Percentiles rank a stretch among this genome's conserved stretches.
Conservation (phyloP, 2,888 invertebrate genomes). For the Cepaea hortensis region DNA sequence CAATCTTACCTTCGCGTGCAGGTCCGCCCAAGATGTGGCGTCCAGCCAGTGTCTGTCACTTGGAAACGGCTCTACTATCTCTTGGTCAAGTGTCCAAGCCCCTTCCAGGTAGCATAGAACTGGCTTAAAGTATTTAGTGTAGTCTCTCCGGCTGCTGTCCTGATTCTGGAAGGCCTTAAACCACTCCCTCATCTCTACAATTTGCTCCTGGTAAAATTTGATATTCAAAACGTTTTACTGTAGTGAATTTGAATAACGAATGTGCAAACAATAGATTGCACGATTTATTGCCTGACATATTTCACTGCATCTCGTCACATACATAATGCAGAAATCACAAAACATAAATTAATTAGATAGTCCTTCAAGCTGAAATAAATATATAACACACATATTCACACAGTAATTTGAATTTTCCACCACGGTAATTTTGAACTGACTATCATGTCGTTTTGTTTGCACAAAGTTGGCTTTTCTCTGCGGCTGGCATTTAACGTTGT, state of each 20-base stretch:
- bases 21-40: slow-evolving; percentile 62
- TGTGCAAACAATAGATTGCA: no score
- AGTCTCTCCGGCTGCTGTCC: slow-evolving; percentile 58
- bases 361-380: neutral
- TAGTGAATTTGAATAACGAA: no score
- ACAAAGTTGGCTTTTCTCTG: no score
- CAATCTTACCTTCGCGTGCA: slow-evolving; percentile 56
- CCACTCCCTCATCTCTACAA: slow-evolving; percentile 66
- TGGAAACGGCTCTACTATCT: slow-evolving; percentile 67
- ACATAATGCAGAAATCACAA: no score
- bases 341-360: neutral
- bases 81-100: slow-evolving; percentile 64
- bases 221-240: neutral
- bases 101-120: slow-evolving; percentile 62
- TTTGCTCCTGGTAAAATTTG: slow-evolving; percentile 40
- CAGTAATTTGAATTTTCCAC: no score
- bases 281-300: no score
- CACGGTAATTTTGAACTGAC: no score
- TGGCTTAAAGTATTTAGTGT: slow-evolving; percentile 66
- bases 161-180: slow-evolving; percentile 69
- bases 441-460: no score
- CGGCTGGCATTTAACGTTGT: no score
- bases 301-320: no score
- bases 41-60: slow-evolving; percentile 67
- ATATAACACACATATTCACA: no score